phyloP scores from a whole-genome alignment of 2,888 invertebrate species.

The Eupithecia subumbrata region DNA sequence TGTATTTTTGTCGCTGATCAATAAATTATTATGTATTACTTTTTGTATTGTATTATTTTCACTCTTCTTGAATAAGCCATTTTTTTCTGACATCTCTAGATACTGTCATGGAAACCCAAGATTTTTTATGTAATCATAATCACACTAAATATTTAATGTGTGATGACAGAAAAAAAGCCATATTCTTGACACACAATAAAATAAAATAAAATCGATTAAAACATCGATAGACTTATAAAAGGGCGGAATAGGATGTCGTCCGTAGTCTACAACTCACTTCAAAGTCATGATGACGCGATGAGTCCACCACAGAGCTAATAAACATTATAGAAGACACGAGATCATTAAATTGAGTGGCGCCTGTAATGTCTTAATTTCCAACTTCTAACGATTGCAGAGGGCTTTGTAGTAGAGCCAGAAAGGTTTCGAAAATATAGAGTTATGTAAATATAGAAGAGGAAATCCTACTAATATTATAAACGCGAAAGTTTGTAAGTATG shows the following conservation, averaged over 20 bases:
- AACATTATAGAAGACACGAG: slow-evolving; percentile 2
- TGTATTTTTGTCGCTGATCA: too few species aligned
- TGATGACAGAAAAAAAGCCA: neutral
- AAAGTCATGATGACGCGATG: slow-evolving; percentile 43
- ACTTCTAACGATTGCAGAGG: slow-evolving; percentile 49
- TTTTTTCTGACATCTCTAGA: too few species aligned
- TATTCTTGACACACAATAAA: neutral
- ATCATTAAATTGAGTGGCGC: slow-evolving; percentile 15
- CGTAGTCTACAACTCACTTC: slow-evolving; percentile 48
- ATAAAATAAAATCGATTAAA: neutral
- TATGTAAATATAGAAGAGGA: neutral
- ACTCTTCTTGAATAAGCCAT: too few species aligned
- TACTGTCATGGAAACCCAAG: too few species aligned
- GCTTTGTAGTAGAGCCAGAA: slow-evolving; percentile 27
- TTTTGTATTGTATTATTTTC: too few species aligned
- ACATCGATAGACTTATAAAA: slow-evolving; percentile 14
- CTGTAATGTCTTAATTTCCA: slow-evolving; percentile 60
- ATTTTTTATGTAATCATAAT: too few species aligned
- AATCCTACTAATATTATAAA: too few species aligned
- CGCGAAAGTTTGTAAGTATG: too few species aligned
- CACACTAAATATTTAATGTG: neutral
- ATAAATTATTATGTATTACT: too few species aligned
- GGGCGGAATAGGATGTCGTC: slow-evolving; percentile 58
- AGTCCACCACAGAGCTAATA: slow-evolving; percentile 16
- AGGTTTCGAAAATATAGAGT: neutral